phyloP scores from a whole-genome alignment of 2,888 invertebrate genomes.

The Parnassius apollo region DNA sequence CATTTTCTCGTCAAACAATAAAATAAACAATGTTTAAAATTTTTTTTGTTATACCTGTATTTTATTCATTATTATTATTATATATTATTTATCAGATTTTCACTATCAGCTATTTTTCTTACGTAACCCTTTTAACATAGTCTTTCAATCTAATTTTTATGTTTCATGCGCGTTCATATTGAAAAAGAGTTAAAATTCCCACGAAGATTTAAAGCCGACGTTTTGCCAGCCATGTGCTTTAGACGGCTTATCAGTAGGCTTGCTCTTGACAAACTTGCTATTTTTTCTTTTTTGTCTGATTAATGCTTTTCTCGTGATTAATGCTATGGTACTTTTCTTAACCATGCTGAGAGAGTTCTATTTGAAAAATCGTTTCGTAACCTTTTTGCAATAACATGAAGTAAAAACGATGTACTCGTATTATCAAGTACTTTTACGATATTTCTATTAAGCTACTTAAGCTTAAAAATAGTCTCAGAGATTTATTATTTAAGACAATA shows the following conservation, averaged over 20 bases:
- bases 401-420: conserved; percentile 40
- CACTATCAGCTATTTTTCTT: too few relatives aligned
- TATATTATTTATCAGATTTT: too few relatives aligned
- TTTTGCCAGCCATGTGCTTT: conserved; percentile 47
- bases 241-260: conserved; percentile 45
- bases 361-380: conserved; percentile 34
- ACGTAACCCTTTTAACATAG: too few relatives aligned
- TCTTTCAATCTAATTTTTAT: too few relatives aligned
- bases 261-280: conserved; percentile 46
- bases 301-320: conserved; percentile 40
- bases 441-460: conserved; percentile 41
- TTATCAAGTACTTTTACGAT: conserved; percentile 20
- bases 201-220: conserved; percentile 39
- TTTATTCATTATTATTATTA: too few relatives aligned
- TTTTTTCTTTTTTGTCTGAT: conserved; percentile 42
- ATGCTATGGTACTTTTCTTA: conserved; percentile 50
- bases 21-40: too few relatives aligned
- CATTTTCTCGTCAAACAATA: too few relatives aligned
- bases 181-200: conserved; percentile 19
- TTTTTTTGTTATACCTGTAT: too few relatives aligned
- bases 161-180: not conserved
- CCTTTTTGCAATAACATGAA: conserved; percentile 40
- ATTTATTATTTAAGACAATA: conserved; percentile 21
- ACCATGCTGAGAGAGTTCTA: conserved; percentile 40
- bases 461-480: conserved; percentile 11